A percentile compares a stretch with the other conserved stretches of the same genome.
phyloP scores from a whole-genome alignment of 2,797 vertebrate genomes.

The Botia kubotai region DNA sequence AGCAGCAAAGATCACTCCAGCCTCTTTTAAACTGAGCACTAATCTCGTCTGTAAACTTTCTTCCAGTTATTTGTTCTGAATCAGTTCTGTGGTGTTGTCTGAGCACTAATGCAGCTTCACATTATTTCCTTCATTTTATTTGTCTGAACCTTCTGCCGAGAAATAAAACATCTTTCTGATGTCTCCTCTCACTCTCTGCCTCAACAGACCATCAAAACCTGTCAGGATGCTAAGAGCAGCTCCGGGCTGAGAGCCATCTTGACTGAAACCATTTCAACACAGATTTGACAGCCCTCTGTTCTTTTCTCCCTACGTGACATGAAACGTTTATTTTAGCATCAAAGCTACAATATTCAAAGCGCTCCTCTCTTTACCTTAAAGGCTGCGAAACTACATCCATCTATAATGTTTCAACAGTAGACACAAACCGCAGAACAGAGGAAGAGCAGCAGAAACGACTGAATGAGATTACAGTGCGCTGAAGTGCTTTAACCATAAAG shows the following conservation, averaged over 20 bases:
- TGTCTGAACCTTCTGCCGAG: neutral
- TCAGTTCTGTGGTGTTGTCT: neutral
- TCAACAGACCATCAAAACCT: conserved; percentile 3
- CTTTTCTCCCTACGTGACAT: conserved; percentile 1
- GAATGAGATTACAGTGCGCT: conserved; percentile 4
- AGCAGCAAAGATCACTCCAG: neutral
- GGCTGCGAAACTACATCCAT: neutral
- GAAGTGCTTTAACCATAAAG: conserved; percentile 6
- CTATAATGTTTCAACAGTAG: conserved; percentile 12
- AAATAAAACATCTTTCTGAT: conserved; percentile 6
- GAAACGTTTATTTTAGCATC: neutral
- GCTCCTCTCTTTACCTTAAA: neutral
- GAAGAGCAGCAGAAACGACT: neutral
- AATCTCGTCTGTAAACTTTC: conserved; percentile 6
- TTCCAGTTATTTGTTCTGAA: neutral
- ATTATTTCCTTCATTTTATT: conserved; percentile 22
- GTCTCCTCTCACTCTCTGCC: conserved; percentile 13
- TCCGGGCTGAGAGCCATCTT: conserved; percentile 14
- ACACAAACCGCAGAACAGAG: conserved; percentile 8
- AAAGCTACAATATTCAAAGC: neutral
- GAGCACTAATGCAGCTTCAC: neutral
- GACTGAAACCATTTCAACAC: neutral
- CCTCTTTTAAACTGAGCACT: neutral
- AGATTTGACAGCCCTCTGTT: conserved; percentile 17
- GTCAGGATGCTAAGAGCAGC: conserved; percentile 38